Base-by-base conservation (phyloP, 1,140 invertebrate species). In the Protaetia brevitarsis region DNA sequence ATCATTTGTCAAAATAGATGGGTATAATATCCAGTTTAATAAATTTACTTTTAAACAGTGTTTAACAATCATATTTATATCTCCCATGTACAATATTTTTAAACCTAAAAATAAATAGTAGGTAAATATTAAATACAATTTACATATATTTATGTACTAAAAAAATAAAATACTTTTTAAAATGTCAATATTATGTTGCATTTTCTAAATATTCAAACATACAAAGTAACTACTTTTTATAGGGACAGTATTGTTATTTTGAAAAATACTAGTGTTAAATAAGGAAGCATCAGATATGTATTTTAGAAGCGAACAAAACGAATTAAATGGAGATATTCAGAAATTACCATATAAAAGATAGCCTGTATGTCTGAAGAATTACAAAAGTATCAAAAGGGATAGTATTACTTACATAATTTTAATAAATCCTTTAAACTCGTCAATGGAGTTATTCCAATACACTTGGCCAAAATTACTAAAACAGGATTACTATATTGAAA, bases 11-110 rank as follows among this genome's bases (percentile, higher is more conserved):
- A 85, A 78, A 66, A 79, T 72, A 64, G 79, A 80, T 63, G 82
- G 82, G 75, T 82, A 83, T 68, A 82, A 79, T 69, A 85, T 78
- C 84, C 84, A 85, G 62, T 82, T 80, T 64, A 86, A 77, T 21
- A 85, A 73, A 4, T 77, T 74, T 27, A 75, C 71, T 64, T 77
- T 69, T 23, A 83, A 37, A n/a, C 72, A 56, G 31, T 79, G 68
- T 16, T 74, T 67, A 31, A 76, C 62, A 60, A 72, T 68, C 57
- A 68, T 27, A 69, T 74, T 74, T 45, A 69, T 51, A 51, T 23
- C 21, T 23, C 41, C 41, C 11, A 10, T 51, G 19, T 19, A 23
- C 19, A 8, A 51, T 23, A 51, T 51, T 23, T 51, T 51, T 51
- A 51, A 51, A 23, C 41, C 41, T 51, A 23, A 21, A 51, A 23